Evolutionary conservation across 2,113 vertebrate species (phyloP).

Genomic region (Ascaphus truei): DNA sequence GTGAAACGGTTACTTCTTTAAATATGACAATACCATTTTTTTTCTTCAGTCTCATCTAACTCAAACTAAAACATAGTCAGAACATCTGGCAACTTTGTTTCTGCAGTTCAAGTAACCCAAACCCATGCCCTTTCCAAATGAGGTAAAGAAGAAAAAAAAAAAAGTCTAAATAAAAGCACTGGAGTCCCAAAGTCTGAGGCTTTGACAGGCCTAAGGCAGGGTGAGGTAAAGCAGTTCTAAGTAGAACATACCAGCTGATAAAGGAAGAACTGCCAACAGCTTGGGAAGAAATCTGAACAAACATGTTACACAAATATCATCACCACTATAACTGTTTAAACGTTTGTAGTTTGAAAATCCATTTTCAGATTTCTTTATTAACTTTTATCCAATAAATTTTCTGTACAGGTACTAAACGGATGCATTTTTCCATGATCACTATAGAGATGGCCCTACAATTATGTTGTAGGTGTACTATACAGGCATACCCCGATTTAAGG

Average conservation of each 20-base stretch:
- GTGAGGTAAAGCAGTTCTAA: constrained; percentile 22
- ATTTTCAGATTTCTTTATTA: constrained; percentile 6
- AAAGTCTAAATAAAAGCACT: constrained; percentile 14
- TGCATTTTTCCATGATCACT: not conserved
- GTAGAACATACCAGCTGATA: constrained; percentile 26
- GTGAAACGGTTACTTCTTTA: not conserved
- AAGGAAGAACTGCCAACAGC: not conserved
- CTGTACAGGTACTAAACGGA: not conserved
- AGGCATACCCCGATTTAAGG: too few relatives aligned
- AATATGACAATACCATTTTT: not conserved
- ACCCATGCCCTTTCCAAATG: not conserved
- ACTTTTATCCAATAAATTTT: too few relatives aligned
- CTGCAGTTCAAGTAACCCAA: constrained; percentile 21
- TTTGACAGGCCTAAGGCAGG: not conserved
- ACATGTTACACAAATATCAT: constrained; percentile 10
- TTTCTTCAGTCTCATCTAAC: not conserved
- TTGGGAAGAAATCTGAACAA: constrained; percentile 11
- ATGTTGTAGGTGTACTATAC: not conserved
- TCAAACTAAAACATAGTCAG: constrained; percentile 3
- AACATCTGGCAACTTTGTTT: constrained; percentile 33
- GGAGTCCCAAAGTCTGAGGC: constrained; percentile 13
- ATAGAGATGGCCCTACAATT: not conserved
- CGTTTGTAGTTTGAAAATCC: not conserved
- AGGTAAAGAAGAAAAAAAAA: constrained; percentile 14
- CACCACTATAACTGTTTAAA: not conserved